Base-by-base conservation (phyloP, 1,140 invertebrate genomes). In the Bombus pascuorum region DNA sequence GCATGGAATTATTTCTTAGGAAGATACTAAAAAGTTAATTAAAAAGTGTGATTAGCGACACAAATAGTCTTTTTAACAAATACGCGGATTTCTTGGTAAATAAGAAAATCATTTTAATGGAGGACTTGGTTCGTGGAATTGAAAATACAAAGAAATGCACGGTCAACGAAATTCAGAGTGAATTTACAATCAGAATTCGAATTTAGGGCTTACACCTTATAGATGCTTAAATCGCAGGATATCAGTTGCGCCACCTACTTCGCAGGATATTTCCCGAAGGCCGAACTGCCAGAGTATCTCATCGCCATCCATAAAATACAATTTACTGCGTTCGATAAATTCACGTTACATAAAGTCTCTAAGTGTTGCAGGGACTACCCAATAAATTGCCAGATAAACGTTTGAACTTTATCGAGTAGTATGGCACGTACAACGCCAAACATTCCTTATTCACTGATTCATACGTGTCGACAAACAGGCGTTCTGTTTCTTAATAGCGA, bases 381-480 rank as follows among this genome's bases (percentile, higher is more conserved):
- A 85, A 80, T 80, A 85, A 72, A 79, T 84, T 71, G 34, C 3
- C 57, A 53, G 37, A 25, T 28, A 72, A 44, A 57, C 42, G 81
- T 77, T 78, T 70, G 15, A 53, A 47, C 68, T 65, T 85, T 85
- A 80, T 85, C 39, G 57, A 59, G 25, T 62, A 2, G 39, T 6
- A 68, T 37, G 25, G 42, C 53, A 34, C 18, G 25, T 47, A 13
- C 4, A 37, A 3, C 22, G 34, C 32, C 32, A 47, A 79, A 62
- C 57, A 34, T 62, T 59, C 13, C 76, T 59, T 68, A 32, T 71
- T 79, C 66, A 25, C 68, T 18, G 28, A 65, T n/a, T 83, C 44
- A 37, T 76, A 39, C 42, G 2, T 1, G n/a, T 32, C n/a, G 32
- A 9, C 62, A 39, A 70, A 42, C 15, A 70, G 22, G 37, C 71